Base-by-base conservation (phyloP, 2,888 invertebrate species). In the Eucriotettix oculatus region DNA sequence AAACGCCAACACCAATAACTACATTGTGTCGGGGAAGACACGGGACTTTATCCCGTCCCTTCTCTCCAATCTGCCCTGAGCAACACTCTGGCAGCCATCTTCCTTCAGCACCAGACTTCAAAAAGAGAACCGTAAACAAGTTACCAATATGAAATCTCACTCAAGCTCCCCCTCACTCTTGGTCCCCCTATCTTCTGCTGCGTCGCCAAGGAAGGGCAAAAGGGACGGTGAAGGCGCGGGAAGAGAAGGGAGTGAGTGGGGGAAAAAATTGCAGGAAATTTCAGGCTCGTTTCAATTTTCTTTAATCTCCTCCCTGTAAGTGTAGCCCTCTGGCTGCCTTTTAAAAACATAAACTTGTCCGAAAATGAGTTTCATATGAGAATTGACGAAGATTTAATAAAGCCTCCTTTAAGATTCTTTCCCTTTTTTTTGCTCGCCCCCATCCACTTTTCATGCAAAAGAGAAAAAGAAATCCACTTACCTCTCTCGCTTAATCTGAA, bases 341-440 rank as follows among this genome's bases (percentile, higher is more conserved):
- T 64, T 63, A 65, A 64, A 64, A 65, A 64, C 63, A 63, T 63
- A 64, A 64, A 64, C 63, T 65, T 63, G 63, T 60, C 61, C 56
- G 58, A 63, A 63, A 64, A 64, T 62, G 64, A 64, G 65, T 64
- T 65, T 64, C 65, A 65, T 65, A 64, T 64, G 65, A 64, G 64
- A 62, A 65, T 65, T 63, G 64, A 64, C 65, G 60, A 64, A 64
- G 63, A 65, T 65, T 63, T 65, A 64, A 65, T 65, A 65, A 65
- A 61, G 62, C 60, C 57, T 61, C 58, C 44, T 54, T 59, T 61
- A 54, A 57, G 57, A 60, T 29, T 29, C 29, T 29, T 57, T 60
- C 58, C 54, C 59, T 63, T 57, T 61, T 58, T 16, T 17, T 14
- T 48, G 53, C 42, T n/a, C 9, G n/a, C 11, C 16, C 17, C 17